Conservation (phyloP, 2,113 vertebrate species). For the Poeciliopsis turrubarensis region DNA sequence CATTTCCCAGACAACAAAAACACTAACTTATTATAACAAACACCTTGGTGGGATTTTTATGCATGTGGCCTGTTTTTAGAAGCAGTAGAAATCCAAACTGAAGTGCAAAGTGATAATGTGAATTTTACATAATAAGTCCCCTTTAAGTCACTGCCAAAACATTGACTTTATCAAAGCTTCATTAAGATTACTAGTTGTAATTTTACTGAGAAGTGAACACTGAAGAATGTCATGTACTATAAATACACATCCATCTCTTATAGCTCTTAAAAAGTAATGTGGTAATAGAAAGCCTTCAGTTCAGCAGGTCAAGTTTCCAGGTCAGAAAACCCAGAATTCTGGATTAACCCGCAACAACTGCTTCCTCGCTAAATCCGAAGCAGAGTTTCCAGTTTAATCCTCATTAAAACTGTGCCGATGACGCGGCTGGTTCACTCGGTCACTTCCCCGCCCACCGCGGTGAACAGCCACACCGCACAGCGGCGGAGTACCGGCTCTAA, state of each 20-base stretch:
- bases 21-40: too few relatives aligned
- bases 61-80: too few relatives aligned
- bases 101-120: too few relatives aligned
- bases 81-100: too few relatives aligned
- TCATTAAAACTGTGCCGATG: slow-evolving; percentile 36
- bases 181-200: too few relatives aligned
- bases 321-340: background rate
- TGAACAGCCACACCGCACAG: slow-evolving; percentile 21
- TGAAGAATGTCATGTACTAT: background rate
- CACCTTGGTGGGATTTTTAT: too few relatives aligned
- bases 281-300: background rate
- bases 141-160: too few relatives aligned
- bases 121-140: too few relatives aligned
- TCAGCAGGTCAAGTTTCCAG: background rate
- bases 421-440: slow-evolving; percentile 19
- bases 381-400: slow-evolving; percentile 33
- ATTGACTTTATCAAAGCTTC: too few relatives aligned
- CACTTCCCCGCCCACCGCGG: slow-evolving; percentile 3
- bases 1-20: too few relatives aligned
- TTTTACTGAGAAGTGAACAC: too few relatives aligned
- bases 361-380: slow-evolving; percentile 18
- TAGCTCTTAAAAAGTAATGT: background rate
- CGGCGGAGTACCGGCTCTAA: slow-evolving; percentile 20
- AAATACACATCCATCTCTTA: background rate
- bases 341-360: background rate